These are phyloP conservation scores for Epizoanthus stellaris DNA, from an alignment of 92 coral and sea anemone species.

Conservation along the genomic window DNA sequence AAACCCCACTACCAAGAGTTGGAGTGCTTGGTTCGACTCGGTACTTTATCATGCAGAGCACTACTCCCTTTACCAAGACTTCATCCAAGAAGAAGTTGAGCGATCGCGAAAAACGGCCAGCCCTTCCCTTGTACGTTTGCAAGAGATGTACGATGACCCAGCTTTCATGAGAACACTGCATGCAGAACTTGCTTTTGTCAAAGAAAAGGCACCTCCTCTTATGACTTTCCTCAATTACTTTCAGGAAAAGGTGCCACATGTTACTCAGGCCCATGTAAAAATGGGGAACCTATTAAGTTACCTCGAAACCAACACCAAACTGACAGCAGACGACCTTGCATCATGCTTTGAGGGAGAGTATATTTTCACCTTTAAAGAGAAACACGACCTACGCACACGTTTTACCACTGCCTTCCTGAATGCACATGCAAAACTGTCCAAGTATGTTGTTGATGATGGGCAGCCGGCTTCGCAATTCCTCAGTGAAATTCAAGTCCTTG, in stretches of 20 bases:
- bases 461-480: conserved; percentile 42
- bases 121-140: conserved; percentile 27
- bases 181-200: conserved; percentile 21
- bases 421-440: conserved; percentile 31
- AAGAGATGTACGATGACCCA: conserved; percentile 26
- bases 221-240: conserved; percentile 27
- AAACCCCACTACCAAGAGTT: conserved; percentile 33
- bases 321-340: conserved; percentile 17
- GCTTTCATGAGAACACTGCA: conserved; percentile 17
- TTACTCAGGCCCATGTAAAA: conserved; percentile 8
- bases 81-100: conserved; percentile 35
- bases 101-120: conserved; percentile 13
- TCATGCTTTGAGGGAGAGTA: conserved; percentile 28
- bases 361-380: not conserved
- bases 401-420: conserved; percentile 17
- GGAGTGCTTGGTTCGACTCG: conserved; percentile 26
- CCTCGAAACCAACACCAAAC: not conserved
- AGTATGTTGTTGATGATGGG: conserved; percentile 41
- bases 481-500: conserved; percentile 56
- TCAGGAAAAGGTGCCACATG: conserved; percentile 39
- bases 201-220: conserved; percentile 25
- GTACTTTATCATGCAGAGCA: conserved; percentile 15
- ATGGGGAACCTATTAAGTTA: conserved; percentile 37
- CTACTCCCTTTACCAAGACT: conserved; percentile 12
- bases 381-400: not conserved